phyloP scores from a whole-genome alignment of 2,888 invertebrate species.

The Meteorus cinctellus region DNA sequence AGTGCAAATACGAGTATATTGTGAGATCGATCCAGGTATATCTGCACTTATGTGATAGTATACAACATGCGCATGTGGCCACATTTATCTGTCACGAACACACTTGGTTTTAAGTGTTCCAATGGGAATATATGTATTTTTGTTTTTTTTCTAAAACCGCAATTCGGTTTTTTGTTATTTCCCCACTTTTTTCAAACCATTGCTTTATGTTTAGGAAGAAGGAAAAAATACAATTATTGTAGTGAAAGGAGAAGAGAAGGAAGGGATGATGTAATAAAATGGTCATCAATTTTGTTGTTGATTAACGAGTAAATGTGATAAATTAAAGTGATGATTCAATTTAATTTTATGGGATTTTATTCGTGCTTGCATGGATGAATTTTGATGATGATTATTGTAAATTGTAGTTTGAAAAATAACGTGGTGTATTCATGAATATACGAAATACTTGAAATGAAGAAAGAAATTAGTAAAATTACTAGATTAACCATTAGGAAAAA shows the following conservation, averaged over 20 bases:
- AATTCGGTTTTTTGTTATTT: neutral
- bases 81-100: constrained; percentile 33
- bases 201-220: neutral
- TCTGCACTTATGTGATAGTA: constrained; percentile 1
- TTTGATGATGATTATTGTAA: too few species aligned
- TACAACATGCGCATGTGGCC: constrained; percentile 19
- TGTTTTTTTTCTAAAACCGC: neutral
- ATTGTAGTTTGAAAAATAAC: too few species aligned
- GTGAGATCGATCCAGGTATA: constrained; percentile 30
- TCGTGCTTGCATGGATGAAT: too few species aligned
- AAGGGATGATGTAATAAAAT: neutral
- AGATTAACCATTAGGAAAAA: too few species aligned
- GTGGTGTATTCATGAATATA: too few species aligned
- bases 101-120: constrained; percentile 3
- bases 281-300: neutral
- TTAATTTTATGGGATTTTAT: too few species aligned
- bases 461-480: too few species aligned
- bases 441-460: too few species aligned
- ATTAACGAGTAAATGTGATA: neutral
- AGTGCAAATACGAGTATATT: constrained; percentile 32
- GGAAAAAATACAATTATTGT: neutral
- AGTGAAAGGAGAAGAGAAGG: neutral
- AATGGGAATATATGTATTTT: neutral
- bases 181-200: neutral
- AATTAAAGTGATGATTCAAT: neutral